Evolutionary conservation across 1,140 invertebrate genomes (phyloP).

Genomic region (Coelopa frigida): DNA sequence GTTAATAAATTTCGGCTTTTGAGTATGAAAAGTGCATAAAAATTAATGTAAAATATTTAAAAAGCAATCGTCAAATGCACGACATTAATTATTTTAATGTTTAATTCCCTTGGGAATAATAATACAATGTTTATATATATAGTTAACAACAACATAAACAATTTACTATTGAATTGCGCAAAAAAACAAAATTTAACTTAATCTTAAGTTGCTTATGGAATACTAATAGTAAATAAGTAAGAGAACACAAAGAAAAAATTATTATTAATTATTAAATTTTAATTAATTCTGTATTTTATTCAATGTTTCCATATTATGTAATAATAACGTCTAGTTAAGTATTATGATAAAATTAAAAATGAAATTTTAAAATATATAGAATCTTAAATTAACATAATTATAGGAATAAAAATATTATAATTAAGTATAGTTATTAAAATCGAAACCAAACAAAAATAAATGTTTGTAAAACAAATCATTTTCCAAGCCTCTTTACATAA

Average conservation of each 20-base stretch:
- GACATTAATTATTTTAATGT: too few species aligned
- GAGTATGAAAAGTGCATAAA: too few species aligned
- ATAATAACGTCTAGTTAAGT: neutral
- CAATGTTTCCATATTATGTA: neutral
- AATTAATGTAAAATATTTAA: too few species aligned
- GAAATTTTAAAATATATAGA: conserved; percentile 1
- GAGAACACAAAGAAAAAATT: too few species aligned
- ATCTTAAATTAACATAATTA: neutral
- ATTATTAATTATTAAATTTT: conserved; percentile 1
- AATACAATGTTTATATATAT: too few species aligned
- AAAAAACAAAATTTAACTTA: neutral
- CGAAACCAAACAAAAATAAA: conserved; percentile 8
- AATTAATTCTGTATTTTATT: conserved; percentile 3
- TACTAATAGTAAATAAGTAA: conserved; percentile 5
- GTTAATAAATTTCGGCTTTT: too few species aligned
- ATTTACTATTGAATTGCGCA: too few species aligned
- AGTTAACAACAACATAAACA: too few species aligned
- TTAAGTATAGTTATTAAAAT: conserved; percentile 7
- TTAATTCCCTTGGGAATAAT: too few species aligned
- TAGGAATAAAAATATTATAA: conserved; percentile 6
- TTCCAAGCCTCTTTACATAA: conserved; percentile 10
- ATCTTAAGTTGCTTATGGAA: conserved; percentile 3
- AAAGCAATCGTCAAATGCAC: too few species aligned
- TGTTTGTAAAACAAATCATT: conserved; percentile 8
- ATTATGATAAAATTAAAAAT: neutral